Conservation (phyloP, 1,140 invertebrate genomes). For the Antheraea mylitta region DNA sequence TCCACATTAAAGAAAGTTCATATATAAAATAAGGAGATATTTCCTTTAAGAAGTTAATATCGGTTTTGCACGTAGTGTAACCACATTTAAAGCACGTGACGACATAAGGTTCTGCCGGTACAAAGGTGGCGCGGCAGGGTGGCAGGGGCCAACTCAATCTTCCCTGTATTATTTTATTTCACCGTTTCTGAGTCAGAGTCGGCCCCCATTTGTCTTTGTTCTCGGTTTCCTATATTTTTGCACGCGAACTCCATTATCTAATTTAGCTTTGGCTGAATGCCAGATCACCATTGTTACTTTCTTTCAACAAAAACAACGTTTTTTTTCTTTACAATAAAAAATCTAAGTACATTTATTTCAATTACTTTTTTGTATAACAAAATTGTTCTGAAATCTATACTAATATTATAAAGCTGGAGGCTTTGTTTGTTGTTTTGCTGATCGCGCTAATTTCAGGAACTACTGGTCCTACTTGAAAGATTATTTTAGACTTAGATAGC, state of each 20-base stretch:
- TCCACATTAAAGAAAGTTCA: too few relatives aligned
- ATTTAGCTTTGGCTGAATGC: slow-evolving; percentile 77
- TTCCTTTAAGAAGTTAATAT: slow-evolving; percentile 8
- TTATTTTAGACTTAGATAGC: too few relatives aligned
- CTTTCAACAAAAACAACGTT: slow-evolving; percentile 61
- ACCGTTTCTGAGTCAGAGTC: slow-evolving; percentile 67
- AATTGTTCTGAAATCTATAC: background rate
- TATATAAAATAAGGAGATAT: too few relatives aligned
- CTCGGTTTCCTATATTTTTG: slow-evolving; percentile 78
- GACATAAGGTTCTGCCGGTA: slow-evolving; percentile 32
- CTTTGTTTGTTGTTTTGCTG: too few relatives aligned
- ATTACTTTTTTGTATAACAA: slow-evolving; percentile 25
- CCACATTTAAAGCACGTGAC: slow-evolving; percentile 36
- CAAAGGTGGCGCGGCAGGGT: slow-evolving; percentile 12
- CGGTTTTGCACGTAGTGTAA: slow-evolving; percentile 27
- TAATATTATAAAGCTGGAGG: too few relatives aligned
- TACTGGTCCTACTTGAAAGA: too few relatives aligned
- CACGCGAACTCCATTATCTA: slow-evolving; percentile 79
- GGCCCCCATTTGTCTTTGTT: slow-evolving; percentile 76
- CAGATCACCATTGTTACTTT: slow-evolving; percentile 71
- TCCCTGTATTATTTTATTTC: slow-evolving; percentile 67
- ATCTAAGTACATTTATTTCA: slow-evolving; percentile 56
- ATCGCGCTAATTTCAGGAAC: too few relatives aligned
- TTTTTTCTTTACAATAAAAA: slow-evolving; percentile 66
- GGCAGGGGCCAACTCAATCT: slow-evolving; percentile 47